Base-by-base conservation (phyloP, 1,140 invertebrate genomes). In the Nilaparvata lugens region DNA sequence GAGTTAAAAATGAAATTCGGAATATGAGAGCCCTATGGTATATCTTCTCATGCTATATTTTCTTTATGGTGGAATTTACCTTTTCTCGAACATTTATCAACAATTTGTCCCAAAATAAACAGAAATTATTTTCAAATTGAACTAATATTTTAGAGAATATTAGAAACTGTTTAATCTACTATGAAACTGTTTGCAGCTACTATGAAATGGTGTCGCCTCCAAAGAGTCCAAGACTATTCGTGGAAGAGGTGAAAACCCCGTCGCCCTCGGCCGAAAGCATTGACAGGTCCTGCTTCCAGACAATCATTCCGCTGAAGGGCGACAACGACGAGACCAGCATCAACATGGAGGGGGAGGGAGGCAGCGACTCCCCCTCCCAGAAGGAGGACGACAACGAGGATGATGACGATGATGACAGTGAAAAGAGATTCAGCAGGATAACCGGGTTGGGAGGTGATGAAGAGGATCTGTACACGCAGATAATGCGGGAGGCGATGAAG, bases 401-500 rank as follows among this genome's bases (percentile, higher is more conserved):
- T 23, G n/a, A 42, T 60, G 38, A 48, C 11, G 48, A 60, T 19
- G 18, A 25, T 16, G 16, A 28, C 18, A 52, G 52, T 18, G 16
- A 51, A 43, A 54, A 51, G 54, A 16, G 35, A 14, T 60, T 40
- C n/a, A 18, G 38, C 18, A 9, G 31, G 52, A 52, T 28, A 35
- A 51, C 19, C 14, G 35, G 4, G 7, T 16, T 24, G 69, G 56
- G 51, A 23, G 45, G 18, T 19, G 28, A 19, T 5, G 64, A 68
- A 24, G 68, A 69, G 52, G 62, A 62, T 9, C 45, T 68, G 6
- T 69, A 68, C 51, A 60, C 63, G 45, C 57, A 63, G 48, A 69
- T 69, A 18, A 69, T 69, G 68, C 58, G 59, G n/a, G 68, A 69
- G 16, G 68, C 66, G 4, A 66, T 69, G 65, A 64, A 56, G 11